Percentiles rank a stretch among this genome's conserved stretches.
phyloP scores from a whole-genome alignment of 1,140 invertebrate genomes.

The Listronotus bonariensis region DNA sequence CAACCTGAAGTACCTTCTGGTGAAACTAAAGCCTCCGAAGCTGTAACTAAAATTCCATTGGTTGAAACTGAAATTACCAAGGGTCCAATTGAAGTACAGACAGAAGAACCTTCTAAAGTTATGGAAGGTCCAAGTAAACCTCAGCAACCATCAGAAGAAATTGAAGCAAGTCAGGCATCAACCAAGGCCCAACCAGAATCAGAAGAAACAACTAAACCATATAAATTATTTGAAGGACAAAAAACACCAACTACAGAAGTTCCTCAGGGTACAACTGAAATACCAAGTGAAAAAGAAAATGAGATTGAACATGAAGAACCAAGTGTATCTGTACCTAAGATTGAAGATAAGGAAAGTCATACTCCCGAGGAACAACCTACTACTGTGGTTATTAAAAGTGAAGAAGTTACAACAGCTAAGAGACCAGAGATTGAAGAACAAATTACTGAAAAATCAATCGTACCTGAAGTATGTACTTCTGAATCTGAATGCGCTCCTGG shows the following conservation, averaged over 20 bases:
- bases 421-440: slow-evolving; percentile 9
- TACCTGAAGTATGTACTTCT: slow-evolving; percentile 35
- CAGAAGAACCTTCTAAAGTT: no score
- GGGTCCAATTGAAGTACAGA: no score
- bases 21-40: no score
- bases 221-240: neutral
- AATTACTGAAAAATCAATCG: slow-evolving; percentile 28
- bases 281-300: slow-evolving; percentile 33
- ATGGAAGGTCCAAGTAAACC: no score
- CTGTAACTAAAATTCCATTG: no score
- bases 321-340: slow-evolving; percentile 14
- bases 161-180: no score
- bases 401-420: no score
- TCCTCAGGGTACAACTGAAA: slow-evolving; percentile 17
- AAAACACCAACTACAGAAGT: neutral
- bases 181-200: neutral
- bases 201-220: slow-evolving; percentile 1
- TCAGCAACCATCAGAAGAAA: no score
- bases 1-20: no score
- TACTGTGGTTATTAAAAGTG: neutral
- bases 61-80: no score
- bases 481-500: slow-evolving; percentile 29
- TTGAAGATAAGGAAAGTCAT: neutral
- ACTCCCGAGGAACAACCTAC: neutral
- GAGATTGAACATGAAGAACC: slow-evolving; percentile 34